phyloP scores from a whole-genome alignment of 2,113 vertebrate species.

The Hoplias malabaricus region DNA sequence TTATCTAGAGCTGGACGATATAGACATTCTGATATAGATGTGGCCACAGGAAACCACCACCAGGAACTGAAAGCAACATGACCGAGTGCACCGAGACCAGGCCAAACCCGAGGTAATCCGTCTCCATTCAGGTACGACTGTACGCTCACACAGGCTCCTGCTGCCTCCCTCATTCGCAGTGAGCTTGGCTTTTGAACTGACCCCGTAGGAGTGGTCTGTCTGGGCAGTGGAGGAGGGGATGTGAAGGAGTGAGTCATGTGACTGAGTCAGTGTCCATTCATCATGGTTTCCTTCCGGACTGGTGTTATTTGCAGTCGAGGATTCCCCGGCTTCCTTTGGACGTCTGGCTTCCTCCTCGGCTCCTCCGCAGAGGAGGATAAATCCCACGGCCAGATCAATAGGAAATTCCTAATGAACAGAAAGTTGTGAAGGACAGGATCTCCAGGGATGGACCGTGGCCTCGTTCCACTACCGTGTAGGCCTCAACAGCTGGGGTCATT shows the following conservation, averaged over 20 bases:
- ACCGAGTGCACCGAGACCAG: not conserved
- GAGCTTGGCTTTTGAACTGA: not conserved
- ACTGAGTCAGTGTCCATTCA: constrained; percentile 34
- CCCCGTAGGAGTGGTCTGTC: not conserved
- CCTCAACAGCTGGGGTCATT: constrained; percentile 42
- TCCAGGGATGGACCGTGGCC: constrained; percentile 33
- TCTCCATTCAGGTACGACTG: not conserved
- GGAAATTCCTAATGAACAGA: constrained; percentile 49
- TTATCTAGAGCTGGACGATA: no score
- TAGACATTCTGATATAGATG: no score
- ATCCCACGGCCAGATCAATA: constrained; percentile 44
- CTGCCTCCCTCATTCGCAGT: not conserved
- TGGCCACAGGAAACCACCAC: no score
- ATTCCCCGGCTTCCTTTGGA: constrained; percentile 28
- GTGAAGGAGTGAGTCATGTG: constrained; percentile 22
- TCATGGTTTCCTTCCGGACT: constrained; percentile 38
- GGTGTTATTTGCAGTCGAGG: constrained; percentile 16
- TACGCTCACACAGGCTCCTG: not conserved
- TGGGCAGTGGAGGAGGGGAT: not conserved
- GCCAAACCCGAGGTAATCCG: not conserved
- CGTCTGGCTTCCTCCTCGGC: constrained; percentile 26
- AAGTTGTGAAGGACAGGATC: constrained; percentile 36
- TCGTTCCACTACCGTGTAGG: constrained; percentile 30
- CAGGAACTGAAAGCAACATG: no score
- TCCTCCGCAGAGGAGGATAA: constrained; percentile 31